phyloP scores from a whole-genome alignment of 2,797 vertebrate species.

The Sebastes itinus region DNA sequence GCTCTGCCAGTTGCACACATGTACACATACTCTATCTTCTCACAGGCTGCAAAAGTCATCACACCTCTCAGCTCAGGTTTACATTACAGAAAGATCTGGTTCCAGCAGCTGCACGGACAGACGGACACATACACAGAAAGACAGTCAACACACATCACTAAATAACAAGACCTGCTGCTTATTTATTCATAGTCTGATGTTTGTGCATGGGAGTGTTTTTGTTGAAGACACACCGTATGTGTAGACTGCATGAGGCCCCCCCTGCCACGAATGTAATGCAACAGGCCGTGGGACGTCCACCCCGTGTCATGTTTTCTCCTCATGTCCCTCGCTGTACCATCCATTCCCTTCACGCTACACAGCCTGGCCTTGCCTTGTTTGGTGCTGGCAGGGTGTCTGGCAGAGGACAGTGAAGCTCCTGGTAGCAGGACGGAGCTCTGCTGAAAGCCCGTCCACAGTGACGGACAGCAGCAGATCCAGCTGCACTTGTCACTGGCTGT shows the following conservation, averaged over 20 bases:
- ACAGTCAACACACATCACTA: slow-evolving; percentile 33
- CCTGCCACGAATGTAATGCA: neutral
- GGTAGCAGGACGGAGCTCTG: slow-evolving; percentile 57
- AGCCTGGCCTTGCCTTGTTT: slow-evolving; percentile 81
- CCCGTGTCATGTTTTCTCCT: slow-evolving; percentile 40
- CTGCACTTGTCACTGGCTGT: slow-evolving; percentile 87
- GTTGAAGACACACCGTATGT: neutral
- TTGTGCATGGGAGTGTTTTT: slow-evolving; percentile 2
- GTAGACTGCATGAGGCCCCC: neutral
- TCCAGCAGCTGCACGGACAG: slow-evolving; percentile 67
- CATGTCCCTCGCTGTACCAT: slow-evolving; percentile 28
- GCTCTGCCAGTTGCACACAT: slow-evolving; percentile 11
- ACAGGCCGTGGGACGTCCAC: slow-evolving; percentile 3
- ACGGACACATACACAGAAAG: slow-evolving; percentile 28
- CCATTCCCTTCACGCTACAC: slow-evolving; percentile 36
- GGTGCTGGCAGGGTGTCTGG: slow-evolving; percentile 75
- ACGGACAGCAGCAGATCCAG: slow-evolving; percentile 88
- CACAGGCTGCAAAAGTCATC: slow-evolving; percentile 64
- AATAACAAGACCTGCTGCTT: slow-evolving; percentile 11
- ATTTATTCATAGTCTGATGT: neutral
- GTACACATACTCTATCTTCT: slow-evolving; percentile 46
- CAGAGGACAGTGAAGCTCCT: slow-evolving; percentile 67
- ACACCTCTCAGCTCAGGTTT: slow-evolving; percentile 71
- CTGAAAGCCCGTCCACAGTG: slow-evolving; percentile 70
- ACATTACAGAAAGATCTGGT: slow-evolving; percentile 61